Percentiles rank a stretch among this genome's conserved stretches.
These are phyloP conservation scores for Magallana angulata DNA, from an alignment of 1,140 invertebrate species.

Conservation along the genomic window DNA sequence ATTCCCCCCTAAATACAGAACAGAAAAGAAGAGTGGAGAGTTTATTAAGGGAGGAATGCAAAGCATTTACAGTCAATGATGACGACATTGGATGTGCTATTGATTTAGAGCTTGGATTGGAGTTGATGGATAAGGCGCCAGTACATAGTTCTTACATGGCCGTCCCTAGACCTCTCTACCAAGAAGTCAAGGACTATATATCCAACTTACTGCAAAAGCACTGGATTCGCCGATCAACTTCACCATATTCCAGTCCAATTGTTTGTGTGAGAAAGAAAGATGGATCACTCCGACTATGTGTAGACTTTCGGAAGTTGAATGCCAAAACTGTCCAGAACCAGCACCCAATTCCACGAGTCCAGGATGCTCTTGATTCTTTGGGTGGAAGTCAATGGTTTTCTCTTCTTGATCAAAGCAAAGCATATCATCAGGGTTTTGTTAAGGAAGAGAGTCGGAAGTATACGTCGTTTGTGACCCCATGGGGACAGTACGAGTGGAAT, in stretches of 20 bases:
- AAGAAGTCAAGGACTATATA: not conserved
- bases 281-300: no score
- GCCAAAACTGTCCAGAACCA: no score
- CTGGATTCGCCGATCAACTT: not conserved
- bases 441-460: constrained; percentile 54
- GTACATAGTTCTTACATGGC: constrained; percentile 48
- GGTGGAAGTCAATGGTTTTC: no score
- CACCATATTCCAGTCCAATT: constrained; percentile 50
- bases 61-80: not conserved
- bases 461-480: constrained; percentile 58
- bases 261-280: constrained; percentile 43
- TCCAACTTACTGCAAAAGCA: constrained; percentile 22
- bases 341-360: no score
- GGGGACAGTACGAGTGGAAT: constrained; percentile 58
- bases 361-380: no score
- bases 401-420: no score
- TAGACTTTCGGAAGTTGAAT: no score
- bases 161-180: not conserved
- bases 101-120: not conserved
- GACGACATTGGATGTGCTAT: no score
- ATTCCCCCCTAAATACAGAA: not conserved
- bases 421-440: no score
- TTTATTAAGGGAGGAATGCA: not conserved
- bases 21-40: not conserved
- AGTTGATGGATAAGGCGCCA: constrained; percentile 27